phyloP scores from a whole-genome alignment of 2,888 invertebrate genomes.

The Anoplius nigerrimus region DNA sequence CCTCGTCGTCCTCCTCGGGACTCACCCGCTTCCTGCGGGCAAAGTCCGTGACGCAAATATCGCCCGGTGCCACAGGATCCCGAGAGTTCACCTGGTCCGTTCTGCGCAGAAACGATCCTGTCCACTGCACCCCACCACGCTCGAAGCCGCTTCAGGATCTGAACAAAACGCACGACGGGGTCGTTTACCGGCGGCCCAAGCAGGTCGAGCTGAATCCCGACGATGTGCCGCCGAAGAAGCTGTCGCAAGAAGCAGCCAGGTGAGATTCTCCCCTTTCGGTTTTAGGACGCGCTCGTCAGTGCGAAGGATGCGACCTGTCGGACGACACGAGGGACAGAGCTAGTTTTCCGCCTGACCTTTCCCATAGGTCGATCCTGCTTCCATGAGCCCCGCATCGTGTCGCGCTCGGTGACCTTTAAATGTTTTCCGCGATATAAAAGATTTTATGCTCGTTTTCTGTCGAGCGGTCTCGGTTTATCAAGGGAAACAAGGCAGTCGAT shows the following conservation, averaged over 20 bases:
- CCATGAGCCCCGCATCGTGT: no score
- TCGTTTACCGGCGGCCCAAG: slow-evolving; percentile 73
- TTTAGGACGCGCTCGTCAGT: no score
- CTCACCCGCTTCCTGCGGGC: slow-evolving; percentile 70
- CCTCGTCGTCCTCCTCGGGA: slow-evolving; percentile 44
- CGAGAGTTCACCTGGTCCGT: slow-evolving; percentile 80
- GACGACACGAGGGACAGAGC: no score
- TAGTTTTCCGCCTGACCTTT: no score
- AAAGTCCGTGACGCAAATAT: slow-evolving; percentile 75
- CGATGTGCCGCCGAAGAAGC: slow-evolving; percentile 79
- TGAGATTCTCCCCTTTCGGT: slow-evolving; percentile 33
- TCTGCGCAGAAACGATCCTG: slow-evolving; percentile 64
- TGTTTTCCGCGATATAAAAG: no score
- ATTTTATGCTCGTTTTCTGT: no score
- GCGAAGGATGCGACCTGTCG: no score
- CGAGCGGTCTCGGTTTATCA: no score
- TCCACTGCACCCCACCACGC: slow-evolving; percentile 57
- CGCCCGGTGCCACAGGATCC: slow-evolving; percentile 68
- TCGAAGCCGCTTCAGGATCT: slow-evolving; percentile 55
- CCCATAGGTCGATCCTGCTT: no score
- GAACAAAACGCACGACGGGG: slow-evolving; percentile 57
- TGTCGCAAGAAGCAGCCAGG: slow-evolving; percentile 81
- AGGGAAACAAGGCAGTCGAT: no score
- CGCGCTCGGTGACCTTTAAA: no score
- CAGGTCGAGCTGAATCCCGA: slow-evolving; percentile 72